Evolutionary conservation across 2,797 vertebrate species (phyloP).

Genomic region (Typhlichthys subterraneus): DNA sequence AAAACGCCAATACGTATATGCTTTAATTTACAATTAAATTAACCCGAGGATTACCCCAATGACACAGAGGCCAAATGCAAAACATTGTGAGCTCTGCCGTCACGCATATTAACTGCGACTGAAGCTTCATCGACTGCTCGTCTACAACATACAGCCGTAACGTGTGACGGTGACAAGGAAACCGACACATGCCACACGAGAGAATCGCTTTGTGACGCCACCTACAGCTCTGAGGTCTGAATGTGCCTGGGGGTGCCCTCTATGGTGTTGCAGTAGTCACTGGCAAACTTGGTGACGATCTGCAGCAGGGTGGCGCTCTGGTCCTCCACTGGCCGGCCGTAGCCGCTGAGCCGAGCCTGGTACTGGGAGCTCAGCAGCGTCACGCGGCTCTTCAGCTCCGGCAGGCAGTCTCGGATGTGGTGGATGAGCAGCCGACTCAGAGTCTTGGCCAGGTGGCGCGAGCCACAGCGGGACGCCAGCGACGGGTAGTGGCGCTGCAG

Average conservation of each 20-base stretch:
- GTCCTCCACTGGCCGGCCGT: slow-evolving; percentile 83
- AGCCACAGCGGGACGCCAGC: slow-evolving; percentile 77
- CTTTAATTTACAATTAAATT: slow-evolving; percentile 37
- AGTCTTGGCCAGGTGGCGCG: slow-evolving; percentile 78
- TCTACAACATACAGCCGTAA: no score
- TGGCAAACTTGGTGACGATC: slow-evolving; percentile 86
- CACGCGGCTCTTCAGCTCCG: slow-evolving; percentile 82
- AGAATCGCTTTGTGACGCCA: slow-evolving; percentile 13
- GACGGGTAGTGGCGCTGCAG: slow-evolving; percentile 84
- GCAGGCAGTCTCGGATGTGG: slow-evolving; percentile 86
- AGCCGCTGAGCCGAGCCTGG: slow-evolving; percentile 80
- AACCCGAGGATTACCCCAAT: slow-evolving; percentile 22
- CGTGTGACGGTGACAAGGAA: background rate
- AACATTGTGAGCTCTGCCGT: slow-evolving; percentile 12
- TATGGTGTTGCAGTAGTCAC: slow-evolving; percentile 85
- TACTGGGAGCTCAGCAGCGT: slow-evolving; percentile 80
- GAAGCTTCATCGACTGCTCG: no score
- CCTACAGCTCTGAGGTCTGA: slow-evolving; percentile 86
- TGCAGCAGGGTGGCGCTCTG: slow-evolving; percentile 85
- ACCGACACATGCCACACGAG: background rate
- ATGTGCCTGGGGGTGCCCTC: slow-evolving; percentile 84
- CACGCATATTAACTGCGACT: no score
- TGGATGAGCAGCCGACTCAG: slow-evolving; percentile 85
- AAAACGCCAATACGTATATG: slow-evolving; percentile 26
- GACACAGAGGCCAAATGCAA: slow-evolving; percentile 2